phyloP scores from a whole-genome alignment of 2,797 vertebrate genomes.

The Nasua narica region DNA sequence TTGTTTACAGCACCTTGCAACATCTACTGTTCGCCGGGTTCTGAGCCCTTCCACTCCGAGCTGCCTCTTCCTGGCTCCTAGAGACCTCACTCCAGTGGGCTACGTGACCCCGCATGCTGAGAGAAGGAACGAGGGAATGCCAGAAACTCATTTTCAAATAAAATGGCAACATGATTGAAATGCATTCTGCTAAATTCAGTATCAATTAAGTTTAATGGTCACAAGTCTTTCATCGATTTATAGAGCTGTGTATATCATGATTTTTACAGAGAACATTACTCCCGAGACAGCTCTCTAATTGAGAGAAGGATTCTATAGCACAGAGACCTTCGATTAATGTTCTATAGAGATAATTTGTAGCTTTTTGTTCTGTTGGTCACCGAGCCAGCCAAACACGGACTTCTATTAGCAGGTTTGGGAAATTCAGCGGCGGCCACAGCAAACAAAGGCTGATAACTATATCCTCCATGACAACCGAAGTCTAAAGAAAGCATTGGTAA shows the following conservation, averaged over 20 bases:
- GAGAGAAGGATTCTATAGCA: constrained; percentile 77
- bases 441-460: constrained; percentile 65
- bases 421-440: constrained; percentile 48
- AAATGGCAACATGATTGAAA: constrained; percentile 79
- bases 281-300: constrained; percentile 81
- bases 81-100: constrained; percentile 44
- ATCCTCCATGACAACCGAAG: constrained; percentile 43
- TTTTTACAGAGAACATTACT: constrained; percentile 79
- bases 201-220: constrained; percentile 83
- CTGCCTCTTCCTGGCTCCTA: background rate
- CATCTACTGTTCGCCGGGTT: constrained; percentile 61
- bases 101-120: constrained; percentile 53
- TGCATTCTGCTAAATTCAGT: constrained; percentile 77
- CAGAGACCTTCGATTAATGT: constrained; percentile 76
- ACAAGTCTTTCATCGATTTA: constrained; percentile 79
- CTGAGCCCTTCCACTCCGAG: constrained; percentile 65
- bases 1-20: constrained; percentile 77
- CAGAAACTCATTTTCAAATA: constrained; percentile 79
- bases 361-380: constrained; percentile 73
- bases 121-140: constrained; percentile 62
- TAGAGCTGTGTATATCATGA: constrained; percentile 79
- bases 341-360: constrained; percentile 79
- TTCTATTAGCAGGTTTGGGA: constrained; percentile 49
- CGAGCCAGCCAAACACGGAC: constrained; percentile 56
- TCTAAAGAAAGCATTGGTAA: background rate